A percentile compares a stretch with the other conserved stretches of the same genome.
Conservation (phyloP, 2,113 vertebrate genomes). For the rat (Rattus norvegicus) region GRCr8 NC_086029.1:14847501-14848000, state of each 20-base stretch:
- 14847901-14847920: background rate
- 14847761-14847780: background rate
- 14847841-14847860: background rate
- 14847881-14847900: background rate
- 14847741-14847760: rapidly evolving
- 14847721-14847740: background rate
- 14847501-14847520: background rate
- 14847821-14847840: background rate
- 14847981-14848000: background rate
- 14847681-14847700: background rate
- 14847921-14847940: background rate
- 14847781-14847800: background rate
- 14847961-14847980: background rate
- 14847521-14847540: background rate
- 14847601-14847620: background rate
- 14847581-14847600: background rate
- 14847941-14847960: background rate
- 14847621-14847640: background rate
- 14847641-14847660: background rate
- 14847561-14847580: background rate
- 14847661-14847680: background rate
- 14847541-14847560: background rate
- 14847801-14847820: background rate
- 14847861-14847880: background rate
- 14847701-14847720: background rate